These are phyloP conservation scores for Conus betulinus DNA, from an alignment of 1,140 invertebrate species.

Conservation along the genomic window DNA sequence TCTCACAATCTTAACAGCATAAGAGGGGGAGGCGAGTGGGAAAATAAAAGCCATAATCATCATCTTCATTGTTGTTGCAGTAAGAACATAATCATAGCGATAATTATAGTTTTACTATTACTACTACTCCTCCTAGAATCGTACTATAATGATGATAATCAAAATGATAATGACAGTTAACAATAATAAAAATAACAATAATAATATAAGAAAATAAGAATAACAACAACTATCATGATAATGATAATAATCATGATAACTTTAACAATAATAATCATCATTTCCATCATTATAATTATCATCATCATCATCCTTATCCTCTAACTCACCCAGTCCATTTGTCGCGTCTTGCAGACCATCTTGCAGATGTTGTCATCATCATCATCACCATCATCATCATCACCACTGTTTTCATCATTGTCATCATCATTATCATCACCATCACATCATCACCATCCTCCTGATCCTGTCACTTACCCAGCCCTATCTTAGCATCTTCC, in stretches of 20 bases:
- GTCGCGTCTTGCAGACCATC: not conserved
- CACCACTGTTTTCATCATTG: no score
- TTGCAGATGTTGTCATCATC: not conserved
- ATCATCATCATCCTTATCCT: not conserved
- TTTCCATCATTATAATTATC: not conserved
- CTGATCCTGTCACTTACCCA: conserved; percentile 78
- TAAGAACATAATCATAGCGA: not conserved
- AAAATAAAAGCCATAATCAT: not conserved
- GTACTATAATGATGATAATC: not conserved
- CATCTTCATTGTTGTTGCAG: not conserved
- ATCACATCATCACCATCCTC: no score
- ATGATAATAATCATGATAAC: no score
- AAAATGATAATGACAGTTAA: not conserved
- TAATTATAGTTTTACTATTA: not conserved
- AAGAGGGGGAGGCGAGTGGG: not conserved
- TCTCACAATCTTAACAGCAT: no score
- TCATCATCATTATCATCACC: no score
- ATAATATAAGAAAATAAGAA: not conserved
- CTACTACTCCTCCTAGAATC: not conserved
- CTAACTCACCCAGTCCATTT: not conserved
- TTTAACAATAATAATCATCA: not conserved
- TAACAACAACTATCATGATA: not conserved
- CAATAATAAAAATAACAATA: not conserved
- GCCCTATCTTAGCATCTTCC: conserved; percentile 88
- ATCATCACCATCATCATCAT: no score